Percentiles rank a stretch among this genome's conserved stretches.
Evolutionary conservation across 2,888 invertebrate genomes (phyloP).

Genomic region (Cepaea hortensis): DNA sequence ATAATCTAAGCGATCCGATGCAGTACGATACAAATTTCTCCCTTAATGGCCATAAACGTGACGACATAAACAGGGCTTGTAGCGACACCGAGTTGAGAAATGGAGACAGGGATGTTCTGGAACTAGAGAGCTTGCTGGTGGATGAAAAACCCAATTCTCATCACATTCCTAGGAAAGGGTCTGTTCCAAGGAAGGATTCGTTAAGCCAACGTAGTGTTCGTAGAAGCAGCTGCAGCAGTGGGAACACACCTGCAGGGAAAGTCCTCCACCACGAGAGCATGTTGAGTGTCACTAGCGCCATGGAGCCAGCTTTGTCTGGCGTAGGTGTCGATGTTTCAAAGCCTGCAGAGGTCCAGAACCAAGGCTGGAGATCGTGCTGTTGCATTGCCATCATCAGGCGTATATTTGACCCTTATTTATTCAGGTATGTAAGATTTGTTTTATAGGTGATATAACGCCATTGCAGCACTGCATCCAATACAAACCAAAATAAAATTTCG

Average conservation of each 20-base stretch:
- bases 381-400: neutral
- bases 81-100: neutral
- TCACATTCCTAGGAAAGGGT: neutral
- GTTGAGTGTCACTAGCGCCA: slow-evolving; percentile 14
- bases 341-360: neutral
- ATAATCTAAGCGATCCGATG: neutral
- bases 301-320: neutral
- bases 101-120: neutral
- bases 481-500: too few species aligned
- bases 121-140: neutral
- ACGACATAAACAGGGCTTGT: neutral
- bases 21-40: neutral
- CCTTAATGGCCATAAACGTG: neutral
- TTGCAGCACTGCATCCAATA: too few species aligned
- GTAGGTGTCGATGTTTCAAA: neutral
- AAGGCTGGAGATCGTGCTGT: slow-evolving; percentile 21
- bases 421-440: slow-evolving; percentile 1
- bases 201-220: neutral
- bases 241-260: neutral
- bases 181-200: neutral
- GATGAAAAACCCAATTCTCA: neutral
- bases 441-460: neutral
- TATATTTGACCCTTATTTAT: slow-evolving; percentile 26
- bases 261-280: slow-evolving; percentile 15
- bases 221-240: neutral